Evolutionary conservation across 2,888 invertebrate species (phyloP).

Genomic region (Agrochola lota): DNA sequence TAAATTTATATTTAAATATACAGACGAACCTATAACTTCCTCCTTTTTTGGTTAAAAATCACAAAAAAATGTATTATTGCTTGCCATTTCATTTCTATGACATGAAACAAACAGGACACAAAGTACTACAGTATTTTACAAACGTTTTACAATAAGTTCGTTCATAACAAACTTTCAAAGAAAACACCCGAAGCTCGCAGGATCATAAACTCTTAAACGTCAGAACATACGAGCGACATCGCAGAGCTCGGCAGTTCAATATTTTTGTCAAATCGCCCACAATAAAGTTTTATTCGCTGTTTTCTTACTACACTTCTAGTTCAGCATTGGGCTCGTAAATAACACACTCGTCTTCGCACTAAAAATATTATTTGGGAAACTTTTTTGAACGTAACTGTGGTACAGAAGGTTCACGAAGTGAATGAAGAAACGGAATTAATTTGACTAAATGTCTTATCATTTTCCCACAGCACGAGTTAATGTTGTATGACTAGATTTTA

Average conservation of each 20-base stretch:
- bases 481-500: not conserved
- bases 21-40: too few relatives aligned
- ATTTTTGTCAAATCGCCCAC: constrained; percentile 54
- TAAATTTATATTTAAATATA: too few relatives aligned
- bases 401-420: constrained; percentile 10
- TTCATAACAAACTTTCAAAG: constrained; percentile 7
- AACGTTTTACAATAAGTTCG: not conserved
- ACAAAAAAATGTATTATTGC: too few relatives aligned
- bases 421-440: not conserved
- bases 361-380: constrained; percentile 63
- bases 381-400: constrained; percentile 13
- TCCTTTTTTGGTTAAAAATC: too few relatives aligned
- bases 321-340: constrained; percentile 58
- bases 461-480: not conserved
- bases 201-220: not conserved
- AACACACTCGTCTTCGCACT: constrained; percentile 56
- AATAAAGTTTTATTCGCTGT: constrained; percentile 61
- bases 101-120: not conserved
- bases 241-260: constrained; percentile 36
- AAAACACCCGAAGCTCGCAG: too few relatives aligned
- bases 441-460: not conserved
- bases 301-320: constrained; percentile 44
- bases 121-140: not conserved
- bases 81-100: too few relatives aligned
- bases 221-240: constrained; percentile 11